Evolutionary conservation across 2,113 vertebrate species (phyloP).

Genomic region (Synodontis membranacea): DNA sequence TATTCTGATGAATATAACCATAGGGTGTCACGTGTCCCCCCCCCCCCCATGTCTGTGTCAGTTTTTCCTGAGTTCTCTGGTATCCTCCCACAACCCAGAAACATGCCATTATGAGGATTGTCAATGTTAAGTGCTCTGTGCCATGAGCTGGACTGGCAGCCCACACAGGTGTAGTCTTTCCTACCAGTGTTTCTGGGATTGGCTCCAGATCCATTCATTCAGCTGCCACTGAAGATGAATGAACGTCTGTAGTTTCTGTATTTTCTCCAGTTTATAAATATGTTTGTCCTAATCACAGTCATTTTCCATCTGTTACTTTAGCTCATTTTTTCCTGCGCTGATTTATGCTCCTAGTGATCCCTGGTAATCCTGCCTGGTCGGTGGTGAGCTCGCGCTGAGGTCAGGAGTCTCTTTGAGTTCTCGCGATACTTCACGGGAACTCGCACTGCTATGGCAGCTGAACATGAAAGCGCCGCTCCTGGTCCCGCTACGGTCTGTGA

Average conservation of each 20-base stretch:
- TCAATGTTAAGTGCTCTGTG: not conserved
- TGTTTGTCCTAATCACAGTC: not conserved
- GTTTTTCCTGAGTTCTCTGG: not conserved
- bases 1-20: not conserved
- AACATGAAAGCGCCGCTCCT: conserved; percentile 61
- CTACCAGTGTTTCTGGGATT: not conserved
- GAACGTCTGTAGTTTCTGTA: not conserved
- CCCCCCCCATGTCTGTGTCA: not conserved
- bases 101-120: not conserved
- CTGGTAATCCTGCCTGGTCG: not conserved
- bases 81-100: too few relatives aligned
- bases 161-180: not conserved
- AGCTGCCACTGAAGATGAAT: not conserved
- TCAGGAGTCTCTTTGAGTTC: conserved; percentile 39
- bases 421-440: conserved; percentile 63
- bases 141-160: not conserved
- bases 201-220: not conserved
- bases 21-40: not conserved
- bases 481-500: conserved; percentile 63
- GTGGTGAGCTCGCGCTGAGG: not conserved
- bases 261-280: not conserved
- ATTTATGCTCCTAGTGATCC: not conserved
- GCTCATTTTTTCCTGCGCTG: not conserved
- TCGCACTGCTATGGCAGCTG: conserved; percentile 67
- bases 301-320: not conserved